Evolutionary conservation across 2,888 invertebrate species (phyloP).

Genomic region (Phymatocera aterrima): DNA sequence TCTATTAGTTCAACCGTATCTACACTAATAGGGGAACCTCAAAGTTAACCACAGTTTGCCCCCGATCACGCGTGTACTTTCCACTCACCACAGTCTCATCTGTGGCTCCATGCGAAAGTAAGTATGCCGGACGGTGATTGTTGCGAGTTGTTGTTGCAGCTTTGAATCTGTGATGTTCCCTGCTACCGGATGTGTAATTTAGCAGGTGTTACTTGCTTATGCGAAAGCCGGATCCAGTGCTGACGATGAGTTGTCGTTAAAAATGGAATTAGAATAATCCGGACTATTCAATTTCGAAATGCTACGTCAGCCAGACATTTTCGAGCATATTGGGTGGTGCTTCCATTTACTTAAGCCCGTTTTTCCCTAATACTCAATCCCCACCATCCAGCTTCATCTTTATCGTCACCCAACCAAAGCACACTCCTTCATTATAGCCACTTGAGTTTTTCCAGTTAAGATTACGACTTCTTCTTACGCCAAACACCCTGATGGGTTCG

Average conservation of each 20-base stretch:
- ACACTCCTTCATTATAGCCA: slow-evolving; percentile 61
- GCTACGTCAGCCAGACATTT: slow-evolving; percentile 69
- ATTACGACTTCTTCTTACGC: slow-evolving; percentile 47
- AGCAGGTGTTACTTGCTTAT: neutral
- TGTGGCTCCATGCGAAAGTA: neutral
- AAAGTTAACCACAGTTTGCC: slow-evolving; percentile 42
- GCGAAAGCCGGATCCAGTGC: neutral
- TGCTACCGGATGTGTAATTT: neutral
- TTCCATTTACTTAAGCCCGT: slow-evolving; percentile 64
- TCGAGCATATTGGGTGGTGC: slow-evolving; percentile 66
- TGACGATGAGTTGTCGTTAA: slow-evolving; percentile 18
- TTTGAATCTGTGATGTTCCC: too few species aligned
- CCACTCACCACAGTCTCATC: neutral
- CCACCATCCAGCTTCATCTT: slow-evolving; percentile 57
- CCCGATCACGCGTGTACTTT: slow-evolving; percentile 25
- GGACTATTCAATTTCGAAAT: slow-evolving; percentile 63
- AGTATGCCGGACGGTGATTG: neutral
- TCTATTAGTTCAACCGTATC: slow-evolving; percentile 59
- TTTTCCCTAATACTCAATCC: slow-evolving; percentile 53
- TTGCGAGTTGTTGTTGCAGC: neutral
- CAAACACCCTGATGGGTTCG: slow-evolving; percentile 44
- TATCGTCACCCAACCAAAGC: slow-evolving; percentile 55
- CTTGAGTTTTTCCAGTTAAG: slow-evolving; percentile 53
- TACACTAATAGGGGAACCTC: slow-evolving; percentile 43
- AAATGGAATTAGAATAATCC: slow-evolving; percentile 57